These are phyloP conservation scores for Oryzias dopingdopingensis DNA, from an alignment of 2,797 vertebrate species.

Conservation along the genomic window DNA sequence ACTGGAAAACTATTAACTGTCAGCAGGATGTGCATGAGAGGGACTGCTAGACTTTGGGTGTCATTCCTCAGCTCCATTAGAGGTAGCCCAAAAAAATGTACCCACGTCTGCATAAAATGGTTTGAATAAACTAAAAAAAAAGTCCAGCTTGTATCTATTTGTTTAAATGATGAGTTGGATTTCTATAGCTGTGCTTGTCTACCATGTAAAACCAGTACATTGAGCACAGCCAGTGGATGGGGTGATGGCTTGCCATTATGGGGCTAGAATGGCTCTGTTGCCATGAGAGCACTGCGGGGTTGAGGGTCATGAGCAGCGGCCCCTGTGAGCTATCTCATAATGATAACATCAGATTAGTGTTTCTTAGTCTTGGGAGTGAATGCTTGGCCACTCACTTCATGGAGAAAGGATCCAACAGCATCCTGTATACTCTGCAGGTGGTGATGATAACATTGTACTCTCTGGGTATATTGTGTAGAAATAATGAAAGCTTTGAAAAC, in stretches of 20 bases:
- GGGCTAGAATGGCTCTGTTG: slow-evolving; percentile 61
- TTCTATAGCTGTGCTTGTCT: slow-evolving; percentile 60
- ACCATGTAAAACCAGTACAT: slow-evolving; percentile 84
- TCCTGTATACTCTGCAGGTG: slow-evolving; percentile 64
- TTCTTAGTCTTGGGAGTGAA: slow-evolving; percentile 67
- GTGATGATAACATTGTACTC: slow-evolving; percentile 64
- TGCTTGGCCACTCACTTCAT: slow-evolving; percentile 65
- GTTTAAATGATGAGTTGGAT: slow-evolving; percentile 73
- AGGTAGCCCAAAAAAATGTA: slow-evolving; percentile 39
- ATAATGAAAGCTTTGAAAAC: slow-evolving; percentile 63
- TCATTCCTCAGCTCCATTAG: slow-evolving; percentile 52
- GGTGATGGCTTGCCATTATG: slow-evolving; percentile 64
- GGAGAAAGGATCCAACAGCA: slow-evolving; percentile 48
- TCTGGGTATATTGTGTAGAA: slow-evolving; percentile 49
- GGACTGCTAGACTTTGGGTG: slow-evolving; percentile 32
- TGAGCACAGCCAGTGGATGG: slow-evolving; percentile 76
- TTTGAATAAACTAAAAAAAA: slow-evolving; percentile 36
- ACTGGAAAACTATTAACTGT: slow-evolving; percentile 14
- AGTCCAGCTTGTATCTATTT: slow-evolving; percentile 67
- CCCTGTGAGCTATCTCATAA: slow-evolving; percentile 70
- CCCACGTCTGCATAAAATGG: slow-evolving; percentile 55
- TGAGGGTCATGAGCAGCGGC: slow-evolving; percentile 73
- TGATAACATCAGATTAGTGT: slow-evolving; percentile 75
- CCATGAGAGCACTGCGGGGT: slow-evolving; percentile 70
- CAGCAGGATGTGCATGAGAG: slow-evolving; percentile 41